Base-by-base conservation (phyloP, 2,888 invertebrate species). In the Ferdinandea cuprea region DNA sequence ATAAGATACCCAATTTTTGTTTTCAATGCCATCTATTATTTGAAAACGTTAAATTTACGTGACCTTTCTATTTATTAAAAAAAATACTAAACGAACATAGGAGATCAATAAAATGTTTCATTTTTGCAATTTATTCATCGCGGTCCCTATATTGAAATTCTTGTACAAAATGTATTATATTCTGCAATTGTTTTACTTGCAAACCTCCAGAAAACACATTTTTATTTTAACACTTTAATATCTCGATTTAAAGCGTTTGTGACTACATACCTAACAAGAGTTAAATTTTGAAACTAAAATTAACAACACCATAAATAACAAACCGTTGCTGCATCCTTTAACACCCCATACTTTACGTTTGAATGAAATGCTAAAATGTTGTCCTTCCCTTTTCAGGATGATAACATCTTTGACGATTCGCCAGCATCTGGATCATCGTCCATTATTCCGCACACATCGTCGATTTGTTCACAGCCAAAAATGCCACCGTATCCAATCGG, bases 401-500 rank as follows among this genome's bases (percentile, higher is more conserved):
- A 89, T 85, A 87, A 87, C 66, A 79, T 87, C 83, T 89, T 87
- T 69, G 88, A 88, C 85, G 88, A 88, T 78, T 86, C 87, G 59
- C 83, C 88, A 68, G 84, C 85, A 66, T 85, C 86, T 44, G 86
- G 85, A 56, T 85, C 86, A 40, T 68, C 86, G 63, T 73, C 86
- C 68, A 63, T 85, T 54, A 71, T 85, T 56, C 50, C 61, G 54
- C 85, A 87, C 63, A 83, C 72, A 28, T 69, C 87, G 32, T 76
- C 87, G 63, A 86, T 88, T 15, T 91, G 89, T 85, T 89, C 90
- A 37, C 89, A 89, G 87, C 90, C 90, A 74, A 89, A 89, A 87
- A 90, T 90, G 90, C 89, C 90, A 48, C 89, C 90, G 21, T 91
- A 91, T 86, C 90, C 89, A 58, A 88, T 89, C 32, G 89, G 89